Percentiles rank a stretch among this genome's conserved stretches.
These are phyloP conservation scores for Zaprionus obscuricornis DNA, from an alignment of 2,888 invertebrate genomes.

Conservation along the genomic window DNA sequence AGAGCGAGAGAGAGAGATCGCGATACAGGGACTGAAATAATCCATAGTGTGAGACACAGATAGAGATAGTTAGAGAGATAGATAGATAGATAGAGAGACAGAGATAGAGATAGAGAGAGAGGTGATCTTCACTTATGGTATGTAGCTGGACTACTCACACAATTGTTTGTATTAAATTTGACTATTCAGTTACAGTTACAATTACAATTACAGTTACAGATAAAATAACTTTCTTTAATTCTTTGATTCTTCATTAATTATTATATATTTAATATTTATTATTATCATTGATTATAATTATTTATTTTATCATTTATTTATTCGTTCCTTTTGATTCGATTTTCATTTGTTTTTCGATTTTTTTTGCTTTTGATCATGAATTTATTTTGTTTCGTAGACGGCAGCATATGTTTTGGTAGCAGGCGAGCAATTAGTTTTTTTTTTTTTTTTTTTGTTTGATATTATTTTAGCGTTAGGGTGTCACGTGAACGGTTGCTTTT, in stretches of 20 bases:
- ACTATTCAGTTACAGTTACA: no score
- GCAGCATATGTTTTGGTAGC: conserved; percentile 65
- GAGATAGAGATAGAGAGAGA: conserved; percentile 20
- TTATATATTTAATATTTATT: conserved; percentile 3
- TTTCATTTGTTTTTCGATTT: conserved; percentile 8
- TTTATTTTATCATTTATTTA: conserved; percentile 1
- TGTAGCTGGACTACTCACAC: conserved; percentile 36
- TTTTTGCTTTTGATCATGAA: background rate
- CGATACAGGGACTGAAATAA: background rate
- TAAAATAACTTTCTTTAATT: background rate
- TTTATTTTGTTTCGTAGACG: conserved; percentile 42
- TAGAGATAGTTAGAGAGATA: conserved; percentile 21
- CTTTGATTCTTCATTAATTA: conserved; percentile 5
- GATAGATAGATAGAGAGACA: conserved; percentile 19
- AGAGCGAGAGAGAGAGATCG: no score
- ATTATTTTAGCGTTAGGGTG: conserved; percentile 28
- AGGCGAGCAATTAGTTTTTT: conserved; percentile 60
- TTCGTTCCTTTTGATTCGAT: conserved; percentile 2
- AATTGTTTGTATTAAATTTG: conserved; percentile 69
- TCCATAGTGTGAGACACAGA: conserved; percentile 5
- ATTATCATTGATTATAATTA: background rate
- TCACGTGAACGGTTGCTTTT: conserved; percentile 52
- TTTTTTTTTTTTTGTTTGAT: conserved; percentile 31
- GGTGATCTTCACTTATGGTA: conserved; percentile 12
- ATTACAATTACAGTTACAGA: no score